phyloP scores from a whole-genome alignment of 2,888 invertebrate genomes.

The Abrostola tripartita region DNA sequence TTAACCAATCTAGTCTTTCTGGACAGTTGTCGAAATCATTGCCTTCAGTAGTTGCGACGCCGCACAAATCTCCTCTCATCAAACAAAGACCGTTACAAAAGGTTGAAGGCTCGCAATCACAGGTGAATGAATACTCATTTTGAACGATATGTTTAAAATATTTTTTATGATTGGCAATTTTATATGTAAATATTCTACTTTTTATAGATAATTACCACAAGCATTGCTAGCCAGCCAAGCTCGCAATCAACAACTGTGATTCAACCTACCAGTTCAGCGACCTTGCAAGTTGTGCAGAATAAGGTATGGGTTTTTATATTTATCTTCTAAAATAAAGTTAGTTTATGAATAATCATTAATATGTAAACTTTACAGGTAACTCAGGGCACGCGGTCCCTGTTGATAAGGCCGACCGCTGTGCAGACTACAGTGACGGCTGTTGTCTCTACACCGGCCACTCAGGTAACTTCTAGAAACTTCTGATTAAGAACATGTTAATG shows the following conservation, averaged over 20 bases:
- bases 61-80: constrained; percentile 75
- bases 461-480: constrained; percentile 65
- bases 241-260: constrained; percentile 59
- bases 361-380: constrained; percentile 62
- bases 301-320: constrained; percentile 63
- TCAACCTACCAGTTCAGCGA: constrained; percentile 57
- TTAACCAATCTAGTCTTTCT: constrained; percentile 44
- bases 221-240: constrained; percentile 54
- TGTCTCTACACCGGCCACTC: constrained; percentile 66
- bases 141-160: not conserved
- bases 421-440: constrained; percentile 72
- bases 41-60: constrained; percentile 69
- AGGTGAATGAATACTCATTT: constrained; percentile 59
- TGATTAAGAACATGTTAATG: no score
- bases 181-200: not conserved
- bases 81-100: constrained; percentile 77
- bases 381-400: constrained; percentile 79
- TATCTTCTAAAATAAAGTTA: not conserved
- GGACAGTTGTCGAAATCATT: constrained; percentile 63
- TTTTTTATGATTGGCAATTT: not conserved
- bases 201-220: constrained; percentile 54
- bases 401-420: constrained; percentile 75
- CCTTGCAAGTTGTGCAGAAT: constrained; percentile 62
- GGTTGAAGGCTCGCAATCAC: constrained; percentile 65
- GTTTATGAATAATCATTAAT: not conserved